Base-by-base conservation (phyloP, 1,140 invertebrate genomes). In the Plutomurus gul region DNA sequence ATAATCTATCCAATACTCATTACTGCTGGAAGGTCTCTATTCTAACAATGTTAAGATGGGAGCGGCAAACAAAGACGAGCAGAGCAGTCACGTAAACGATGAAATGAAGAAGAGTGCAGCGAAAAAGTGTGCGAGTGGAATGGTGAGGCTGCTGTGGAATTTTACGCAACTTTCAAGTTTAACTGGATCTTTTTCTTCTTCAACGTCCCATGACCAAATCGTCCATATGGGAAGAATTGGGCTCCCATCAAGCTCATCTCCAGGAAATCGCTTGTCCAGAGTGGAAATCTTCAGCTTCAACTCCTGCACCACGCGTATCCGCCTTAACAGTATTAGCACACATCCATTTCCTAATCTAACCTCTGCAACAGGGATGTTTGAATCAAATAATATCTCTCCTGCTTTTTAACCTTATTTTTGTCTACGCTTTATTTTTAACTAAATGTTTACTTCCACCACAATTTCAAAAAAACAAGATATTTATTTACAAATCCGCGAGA, bases 181-280 rank as follows among this genome's bases (percentile, higher is more conserved):
- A 65, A 65, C 30, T 65, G 36, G 36, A 40, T 72, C 70, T 72
- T 43, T 72, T 72, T 43, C 70, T 40, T 39, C 70, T 49, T 47
- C 43, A 75, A 75, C 72, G 43, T 47, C 27, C 72, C 72, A 75
- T 75, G 72, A 75, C 72, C 30, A 75, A 75, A 75, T 75, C 27
- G 72, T 75, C 72, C 72, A 75, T 46, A 36, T 43, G 72, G 72
- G 72, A 75, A 75, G 72, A 40, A 75, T 49, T 46, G 56, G 27
- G 56, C 56, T 65, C 56, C 56, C 56, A 65, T 65, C 56, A 65
- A 65, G 56, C 56, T 65, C 56, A 65, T 65, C 56, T 33, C 25
- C n/a, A 65, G 56, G 30, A 65, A 65, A 65, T 65, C 30, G 56
- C 56, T 65, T 65, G 56, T 65, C 56, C 56, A 30, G 56, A 65